These are phyloP conservation scores for Dicaeum eximium DNA, from an alignment of 2,113 vertebrate genomes.

Conservation along the genomic window DNA sequence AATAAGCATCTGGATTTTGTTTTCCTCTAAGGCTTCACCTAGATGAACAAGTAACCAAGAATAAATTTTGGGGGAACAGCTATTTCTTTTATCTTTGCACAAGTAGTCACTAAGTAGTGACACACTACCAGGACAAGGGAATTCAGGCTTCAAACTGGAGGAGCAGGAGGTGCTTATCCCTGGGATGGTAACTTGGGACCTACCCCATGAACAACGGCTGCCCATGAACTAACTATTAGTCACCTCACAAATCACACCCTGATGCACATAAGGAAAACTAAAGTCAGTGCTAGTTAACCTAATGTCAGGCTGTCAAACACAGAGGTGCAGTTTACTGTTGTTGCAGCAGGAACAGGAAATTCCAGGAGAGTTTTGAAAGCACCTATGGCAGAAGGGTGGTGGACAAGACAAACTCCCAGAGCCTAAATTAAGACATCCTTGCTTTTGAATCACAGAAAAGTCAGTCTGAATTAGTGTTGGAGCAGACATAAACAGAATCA, in stretches of 20 bases:
- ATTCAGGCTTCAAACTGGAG: neutral
- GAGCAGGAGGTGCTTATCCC: neutral
- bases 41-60: neutral
- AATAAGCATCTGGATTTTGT: neutral
- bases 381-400: neutral
- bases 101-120: neutral
- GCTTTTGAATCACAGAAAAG: neutral
- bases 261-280: neutral
- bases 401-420: neutral
- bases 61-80: neutral
- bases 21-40: neutral
- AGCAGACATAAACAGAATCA: neutral
- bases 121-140: neutral
- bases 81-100: neutral
- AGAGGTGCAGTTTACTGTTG: neutral
- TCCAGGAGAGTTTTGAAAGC: slow-evolving; percentile 1
- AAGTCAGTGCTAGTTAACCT: neutral
- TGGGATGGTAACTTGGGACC: neutral
- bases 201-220: neutral
- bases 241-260: slow-evolving; percentile 21
- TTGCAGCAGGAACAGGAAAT: slow-evolving; percentile 44
- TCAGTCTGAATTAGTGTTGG: neutral
- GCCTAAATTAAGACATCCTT: neutral
- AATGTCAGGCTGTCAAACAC: neutral
- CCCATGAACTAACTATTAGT: neutral